Conservation (phyloP, 2,113 vertebrate species). For the Coptodon bakossiorum region DNA sequence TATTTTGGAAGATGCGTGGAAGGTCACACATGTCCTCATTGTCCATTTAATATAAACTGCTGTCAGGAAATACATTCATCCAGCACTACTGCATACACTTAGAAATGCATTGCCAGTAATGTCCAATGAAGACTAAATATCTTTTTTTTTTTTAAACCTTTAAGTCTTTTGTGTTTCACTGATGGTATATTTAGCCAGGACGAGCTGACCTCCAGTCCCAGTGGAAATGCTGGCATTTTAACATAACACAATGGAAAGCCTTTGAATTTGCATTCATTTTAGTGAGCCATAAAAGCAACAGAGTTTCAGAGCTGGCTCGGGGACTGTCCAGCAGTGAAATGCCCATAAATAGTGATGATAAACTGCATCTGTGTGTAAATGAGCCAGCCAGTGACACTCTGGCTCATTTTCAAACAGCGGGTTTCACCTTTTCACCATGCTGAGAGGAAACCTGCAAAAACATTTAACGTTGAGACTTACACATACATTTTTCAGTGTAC, state of each 20-base stretch:
- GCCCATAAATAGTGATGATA: conserved; percentile 3
- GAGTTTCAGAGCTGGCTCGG: background rate
- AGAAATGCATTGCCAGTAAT: background rate
- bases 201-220: background rate
- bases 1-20: background rate
- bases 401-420: background rate
- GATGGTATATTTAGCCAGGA: background rate
- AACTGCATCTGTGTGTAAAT: conserved; percentile 6
- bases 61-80: background rate
- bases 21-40: background rate
- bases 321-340: background rate
- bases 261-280: conserved; percentile 19
- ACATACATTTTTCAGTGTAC: background rate
- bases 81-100: background rate
- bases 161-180: background rate
- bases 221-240: background rate
- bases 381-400: background rate
- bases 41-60: background rate
- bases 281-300: background rate
- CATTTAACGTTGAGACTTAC: background rate
- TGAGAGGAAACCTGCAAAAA: background rate
- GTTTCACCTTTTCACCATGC: background rate
- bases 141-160: background rate
- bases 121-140: background rate
- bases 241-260: background rate